Percentiles rank a stretch among this genome's conserved stretches.
These are phyloP conservation scores for Loxodonta africana DNA, from an alignment of 2,113 vertebrate genomes.

Conservation along the genomic window DNA sequence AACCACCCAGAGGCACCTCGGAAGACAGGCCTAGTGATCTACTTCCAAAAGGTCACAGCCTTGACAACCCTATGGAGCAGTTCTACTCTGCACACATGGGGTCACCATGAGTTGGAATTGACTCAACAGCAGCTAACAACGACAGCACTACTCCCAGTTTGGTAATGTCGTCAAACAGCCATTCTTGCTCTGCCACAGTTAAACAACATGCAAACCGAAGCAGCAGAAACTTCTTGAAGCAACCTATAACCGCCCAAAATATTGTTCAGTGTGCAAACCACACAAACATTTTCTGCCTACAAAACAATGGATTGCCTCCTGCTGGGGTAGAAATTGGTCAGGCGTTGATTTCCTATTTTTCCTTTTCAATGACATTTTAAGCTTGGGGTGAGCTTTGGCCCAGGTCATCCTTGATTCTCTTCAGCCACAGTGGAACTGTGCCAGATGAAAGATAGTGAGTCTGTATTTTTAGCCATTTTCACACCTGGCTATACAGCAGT, in stretches of 20 bases:
- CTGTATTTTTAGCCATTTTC: not conserved
- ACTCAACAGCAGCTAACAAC: not conserved
- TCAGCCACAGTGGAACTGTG: not conserved
- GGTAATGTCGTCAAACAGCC: not conserved
- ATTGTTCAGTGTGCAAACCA: not conserved
- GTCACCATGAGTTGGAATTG: not conserved
- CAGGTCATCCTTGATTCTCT: not conserved
- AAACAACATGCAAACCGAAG: not conserved
- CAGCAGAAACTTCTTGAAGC: slow-evolving; percentile 26
- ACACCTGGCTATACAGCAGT: not conserved
- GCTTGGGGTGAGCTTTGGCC: slow-evolving; percentile 30
- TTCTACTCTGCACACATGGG: not conserved
- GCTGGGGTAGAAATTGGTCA: slow-evolving; percentile 54
- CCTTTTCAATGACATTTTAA: slow-evolving; percentile 72
- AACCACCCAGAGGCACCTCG: not conserved
- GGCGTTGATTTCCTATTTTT: slow-evolving; percentile 66
- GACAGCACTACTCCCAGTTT: not conserved
- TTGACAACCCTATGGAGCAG: not conserved
- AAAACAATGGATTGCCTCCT: not conserved
- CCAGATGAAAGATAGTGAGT: not conserved
- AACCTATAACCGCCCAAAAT: not conserved
- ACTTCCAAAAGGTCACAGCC: not conserved
- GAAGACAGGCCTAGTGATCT: not conserved
- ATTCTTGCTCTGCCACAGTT: not conserved
- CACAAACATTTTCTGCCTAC: slow-evolving; percentile 56